Evolutionary conservation across 2,888 invertebrate species (phyloP).

Genomic region (Patella ulyssiponensis): DNA sequence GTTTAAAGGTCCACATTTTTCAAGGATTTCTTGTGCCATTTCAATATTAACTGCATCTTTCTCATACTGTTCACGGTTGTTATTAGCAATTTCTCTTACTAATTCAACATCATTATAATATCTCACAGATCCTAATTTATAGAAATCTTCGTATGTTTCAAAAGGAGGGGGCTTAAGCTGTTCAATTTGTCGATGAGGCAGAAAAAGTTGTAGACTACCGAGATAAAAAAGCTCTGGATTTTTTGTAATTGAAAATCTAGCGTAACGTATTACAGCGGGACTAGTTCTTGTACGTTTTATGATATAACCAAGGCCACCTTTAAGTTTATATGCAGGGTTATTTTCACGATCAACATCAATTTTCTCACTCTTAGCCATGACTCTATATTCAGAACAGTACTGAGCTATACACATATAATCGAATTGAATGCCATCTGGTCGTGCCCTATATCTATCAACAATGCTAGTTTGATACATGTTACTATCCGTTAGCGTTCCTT

Average conservation of each 20-base stretch:
- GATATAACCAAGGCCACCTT: constrained; percentile 3
- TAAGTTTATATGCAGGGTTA: constrained; percentile 11
- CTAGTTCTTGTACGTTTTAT: neutral
- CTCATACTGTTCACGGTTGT: constrained; percentile 11
- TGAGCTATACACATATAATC: constrained; percentile 13
- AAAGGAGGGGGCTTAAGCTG: neutral
- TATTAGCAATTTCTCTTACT: neutral
- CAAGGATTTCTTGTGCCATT: neutral
- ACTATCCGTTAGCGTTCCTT: neutral
- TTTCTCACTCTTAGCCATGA: constrained; percentile 9
- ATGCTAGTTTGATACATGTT: constrained; percentile 16
- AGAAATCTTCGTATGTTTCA: neutral
- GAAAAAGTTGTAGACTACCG: constrained; percentile 14
- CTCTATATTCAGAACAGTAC: constrained; percentile 22
- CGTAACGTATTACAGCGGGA: neutral
- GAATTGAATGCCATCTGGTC: neutral
- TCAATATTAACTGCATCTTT: neutral
- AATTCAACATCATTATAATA: neutral
- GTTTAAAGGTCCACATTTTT: neutral
- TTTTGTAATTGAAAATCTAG: neutral
- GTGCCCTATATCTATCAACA: constrained; percentile 4
- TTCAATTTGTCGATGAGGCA: neutral
- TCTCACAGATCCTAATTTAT: neutral
- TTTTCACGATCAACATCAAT: neutral
- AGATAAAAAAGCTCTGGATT: constrained; percentile 13